phyloP scores from a whole-genome alignment of 2,113 vertebrate species.

The Sisor rabdophorus region DNA sequence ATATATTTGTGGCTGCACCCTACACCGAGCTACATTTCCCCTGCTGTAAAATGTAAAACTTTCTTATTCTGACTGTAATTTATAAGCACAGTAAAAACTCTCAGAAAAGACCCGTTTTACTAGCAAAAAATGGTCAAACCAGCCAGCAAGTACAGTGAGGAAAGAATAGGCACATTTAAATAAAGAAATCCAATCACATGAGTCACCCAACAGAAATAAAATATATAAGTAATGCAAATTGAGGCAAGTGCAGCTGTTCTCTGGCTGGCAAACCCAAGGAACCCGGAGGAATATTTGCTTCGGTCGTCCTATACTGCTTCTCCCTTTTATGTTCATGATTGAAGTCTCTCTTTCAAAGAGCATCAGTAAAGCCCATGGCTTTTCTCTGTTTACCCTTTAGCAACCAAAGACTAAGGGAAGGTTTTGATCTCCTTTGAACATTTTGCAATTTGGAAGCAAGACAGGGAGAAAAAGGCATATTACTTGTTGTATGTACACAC shows the following conservation, averaged over 20 bases:
- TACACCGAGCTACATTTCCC: too few species aligned
- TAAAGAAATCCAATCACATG: constrained; percentile 10
- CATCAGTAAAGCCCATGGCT: constrained; percentile 26
- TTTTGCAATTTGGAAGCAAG: background rate
- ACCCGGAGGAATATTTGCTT: background rate
- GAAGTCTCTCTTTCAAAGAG: constrained; percentile 34
- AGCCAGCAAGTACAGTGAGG: background rate
- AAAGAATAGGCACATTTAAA: background rate
- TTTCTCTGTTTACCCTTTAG: constrained; percentile 26
- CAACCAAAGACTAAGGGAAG: background rate
- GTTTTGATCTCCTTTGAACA: background rate
- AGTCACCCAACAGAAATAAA: background rate
- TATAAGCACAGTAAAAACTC: background rate
- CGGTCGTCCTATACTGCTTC: background rate
- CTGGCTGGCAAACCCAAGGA: background rate
- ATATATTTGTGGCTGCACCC: too few species aligned
- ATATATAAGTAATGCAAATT: constrained; percentile 12
- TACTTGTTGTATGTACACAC: background rate
- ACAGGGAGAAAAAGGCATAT: background rate
- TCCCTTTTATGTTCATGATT: constrained; percentile 35
- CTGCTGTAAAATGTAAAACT: too few species aligned
- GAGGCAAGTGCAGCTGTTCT: background rate
- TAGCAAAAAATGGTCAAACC: background rate
- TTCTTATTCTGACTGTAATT: background rate
- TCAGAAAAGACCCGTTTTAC: background rate